Evolutionary conservation across 2,113 vertebrate genomes (phyloP).

Genomic region (Otolemur garnettii): DNA sequence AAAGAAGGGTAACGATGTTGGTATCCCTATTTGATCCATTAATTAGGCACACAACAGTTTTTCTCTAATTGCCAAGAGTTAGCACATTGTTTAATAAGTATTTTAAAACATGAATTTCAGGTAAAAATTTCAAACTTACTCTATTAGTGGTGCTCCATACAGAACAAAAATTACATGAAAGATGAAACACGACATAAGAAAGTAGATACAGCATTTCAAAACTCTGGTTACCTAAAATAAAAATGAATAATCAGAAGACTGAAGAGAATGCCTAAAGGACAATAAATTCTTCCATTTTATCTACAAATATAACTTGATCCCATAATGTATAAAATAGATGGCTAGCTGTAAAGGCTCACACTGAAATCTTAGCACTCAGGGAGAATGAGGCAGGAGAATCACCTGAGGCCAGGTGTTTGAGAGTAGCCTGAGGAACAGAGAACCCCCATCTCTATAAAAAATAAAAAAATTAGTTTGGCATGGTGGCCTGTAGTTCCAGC

Average conservation of each 20-base stretch:
- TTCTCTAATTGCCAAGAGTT: constrained; percentile 25
- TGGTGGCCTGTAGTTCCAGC: too few species aligned
- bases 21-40: background rate
- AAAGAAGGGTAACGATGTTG: constrained; percentile 1
- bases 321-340: background rate
- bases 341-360: too few species aligned
- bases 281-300: constrained; percentile 35
- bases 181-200: constrained; percentile 94
- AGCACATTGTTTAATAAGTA: background rate
- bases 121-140: constrained; percentile 92
- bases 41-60: background rate
- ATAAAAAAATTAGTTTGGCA: too few species aligned
- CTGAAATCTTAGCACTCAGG: too few species aligned
- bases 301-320: constrained; percentile 35
- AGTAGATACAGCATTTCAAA: constrained; percentile 95
- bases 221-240: constrained; percentile 92
- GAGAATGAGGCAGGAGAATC: too few species aligned
- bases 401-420: too few species aligned
- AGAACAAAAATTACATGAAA: constrained; percentile 96
- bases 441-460: too few species aligned
- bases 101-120: constrained; percentile 58
- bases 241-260: constrained; percentile 67
- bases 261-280: background rate
- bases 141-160: constrained; percentile 96
- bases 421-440: too few species aligned